Evolutionary conservation across 2,888 invertebrate species (phyloP).

Genomic region (Rhagium mordax): DNA sequence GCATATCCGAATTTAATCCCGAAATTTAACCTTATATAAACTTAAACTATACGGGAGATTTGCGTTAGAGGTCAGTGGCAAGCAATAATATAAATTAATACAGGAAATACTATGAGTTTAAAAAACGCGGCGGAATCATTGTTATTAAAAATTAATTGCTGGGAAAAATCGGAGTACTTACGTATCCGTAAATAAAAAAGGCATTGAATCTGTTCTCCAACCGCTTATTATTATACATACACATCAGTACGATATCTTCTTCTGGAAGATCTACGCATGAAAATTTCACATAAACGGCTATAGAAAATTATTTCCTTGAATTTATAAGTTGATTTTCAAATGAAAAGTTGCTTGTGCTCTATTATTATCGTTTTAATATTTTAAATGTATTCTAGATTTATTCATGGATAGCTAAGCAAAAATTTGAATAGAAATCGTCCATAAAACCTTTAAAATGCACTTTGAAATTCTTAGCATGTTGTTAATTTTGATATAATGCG

Average conservation of each 20-base stretch:
- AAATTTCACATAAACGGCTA: constrained; percentile 27
- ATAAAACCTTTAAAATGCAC: neutral
- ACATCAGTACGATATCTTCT: constrained; percentile 30
- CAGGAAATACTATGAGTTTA: constrained; percentile 27
- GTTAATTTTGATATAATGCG: neutral
- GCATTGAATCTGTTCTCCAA: constrained; percentile 26
- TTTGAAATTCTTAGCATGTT: neutral
- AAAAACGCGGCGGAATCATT: constrained; percentile 24
- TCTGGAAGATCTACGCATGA: constrained; percentile 26
- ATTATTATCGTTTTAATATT: neutral
- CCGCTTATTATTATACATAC: constrained; percentile 28
- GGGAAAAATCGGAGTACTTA: constrained; percentile 29
- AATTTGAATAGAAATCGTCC: neutral
- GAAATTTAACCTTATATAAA: too few species aligned
- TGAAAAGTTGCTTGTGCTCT: constrained; percentile 8
- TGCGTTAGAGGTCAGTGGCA: constrained; percentile 17
- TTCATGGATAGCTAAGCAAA: neutral
- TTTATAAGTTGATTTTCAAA: constrained; percentile 28
- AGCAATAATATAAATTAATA: constrained; percentile 19
- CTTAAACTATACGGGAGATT: too few species aligned
- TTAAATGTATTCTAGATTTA: neutral
- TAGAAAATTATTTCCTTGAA: constrained; percentile 30
- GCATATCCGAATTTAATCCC: too few species aligned
- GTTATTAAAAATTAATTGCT: constrained; percentile 36
- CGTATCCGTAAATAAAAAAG: constrained; percentile 33